Evolutionary conservation across 2,797 vertebrate genomes (phyloP).

Genomic region (Myiotriccus ornatus): DNA sequence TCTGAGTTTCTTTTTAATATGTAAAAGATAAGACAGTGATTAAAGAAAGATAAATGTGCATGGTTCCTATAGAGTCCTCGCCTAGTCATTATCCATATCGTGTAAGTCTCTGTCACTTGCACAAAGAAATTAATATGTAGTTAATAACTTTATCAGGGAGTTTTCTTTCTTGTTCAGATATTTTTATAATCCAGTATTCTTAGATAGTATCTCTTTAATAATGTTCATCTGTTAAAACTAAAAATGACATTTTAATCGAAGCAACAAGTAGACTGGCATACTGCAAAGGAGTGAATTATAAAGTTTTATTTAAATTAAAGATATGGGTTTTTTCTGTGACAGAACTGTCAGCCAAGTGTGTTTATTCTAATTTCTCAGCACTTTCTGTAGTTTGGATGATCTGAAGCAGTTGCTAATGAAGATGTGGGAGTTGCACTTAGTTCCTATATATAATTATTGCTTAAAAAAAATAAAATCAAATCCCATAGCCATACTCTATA

Average conservation of each 20-base stretch:
- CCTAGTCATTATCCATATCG: background rate
- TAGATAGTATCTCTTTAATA: background rate
- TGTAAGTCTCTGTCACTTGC: background rate
- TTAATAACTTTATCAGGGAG: background rate
- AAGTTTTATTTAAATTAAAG: background rate
- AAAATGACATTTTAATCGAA: constrained; percentile 7
- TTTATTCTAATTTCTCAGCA: background rate
- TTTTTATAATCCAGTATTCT: background rate
- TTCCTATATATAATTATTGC: background rate
- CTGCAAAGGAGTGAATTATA: background rate
- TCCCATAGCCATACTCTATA: background rate
- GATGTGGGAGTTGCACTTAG: background rate
- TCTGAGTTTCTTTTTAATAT: constrained; percentile 1
- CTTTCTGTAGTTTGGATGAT: background rate
- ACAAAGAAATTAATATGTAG: background rate
- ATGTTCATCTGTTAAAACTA: background rate
- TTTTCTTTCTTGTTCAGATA: background rate
- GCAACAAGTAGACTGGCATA: background rate
- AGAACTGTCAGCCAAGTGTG: background rate
- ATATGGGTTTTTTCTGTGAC: background rate
- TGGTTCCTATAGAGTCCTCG: background rate
- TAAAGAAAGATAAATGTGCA: constrained; percentile 35
- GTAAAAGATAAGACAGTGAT: background rate
- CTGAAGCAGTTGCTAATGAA: constrained; percentile 26
- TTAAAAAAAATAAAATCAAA: background rate